phyloP scores from a whole-genome alignment of 1,140 invertebrate genomes.

The Drosophila navojoa region DNA sequence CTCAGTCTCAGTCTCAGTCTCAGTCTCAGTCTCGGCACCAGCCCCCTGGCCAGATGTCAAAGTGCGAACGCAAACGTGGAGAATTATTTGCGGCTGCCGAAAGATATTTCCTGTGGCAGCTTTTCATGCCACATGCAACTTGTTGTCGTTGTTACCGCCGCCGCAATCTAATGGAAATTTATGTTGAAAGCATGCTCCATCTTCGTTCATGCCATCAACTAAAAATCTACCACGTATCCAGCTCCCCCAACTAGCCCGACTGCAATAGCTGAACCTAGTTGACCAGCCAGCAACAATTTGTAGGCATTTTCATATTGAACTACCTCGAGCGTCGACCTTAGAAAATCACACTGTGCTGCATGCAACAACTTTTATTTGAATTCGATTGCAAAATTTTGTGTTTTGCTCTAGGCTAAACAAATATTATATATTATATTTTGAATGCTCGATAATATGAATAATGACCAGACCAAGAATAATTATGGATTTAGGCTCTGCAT shows the following conservation, averaged over 20 bases:
- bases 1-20: slow-evolving; percentile 10
- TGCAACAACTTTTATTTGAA: background rate
- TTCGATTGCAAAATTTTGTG: background rate
- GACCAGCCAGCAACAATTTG: slow-evolving; percentile 74
- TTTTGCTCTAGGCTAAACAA: no score
- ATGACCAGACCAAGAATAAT: no score
- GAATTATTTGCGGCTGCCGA: slow-evolving; percentile 79
- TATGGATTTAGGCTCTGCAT: no score
- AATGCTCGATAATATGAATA: no score
- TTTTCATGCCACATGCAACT: slow-evolving; percentile 78
- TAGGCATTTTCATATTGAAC: slow-evolving; percentile 77
- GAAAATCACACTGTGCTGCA: slow-evolving; percentile 47
- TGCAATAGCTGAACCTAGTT: slow-evolving; percentile 39
- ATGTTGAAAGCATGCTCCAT: slow-evolving; percentile 74
- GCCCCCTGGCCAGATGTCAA: slow-evolving; percentile 66
- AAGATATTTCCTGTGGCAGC: slow-evolving; percentile 79
- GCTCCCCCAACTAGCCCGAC: background rate
- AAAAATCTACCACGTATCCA: slow-evolving; percentile 35
- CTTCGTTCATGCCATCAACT: slow-evolving; percentile 43
- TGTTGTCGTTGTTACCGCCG: slow-evolving; percentile 25
- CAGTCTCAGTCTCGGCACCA: background rate
- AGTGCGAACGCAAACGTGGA: slow-evolving; percentile 79
- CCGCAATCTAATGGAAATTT: slow-evolving; percentile 81
- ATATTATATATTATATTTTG: no score
- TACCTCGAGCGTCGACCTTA: slow-evolving; percentile 56